Conservation (phyloP, 2,113 vertebrate genomes). For the Zosterops pallidus region DNA sequence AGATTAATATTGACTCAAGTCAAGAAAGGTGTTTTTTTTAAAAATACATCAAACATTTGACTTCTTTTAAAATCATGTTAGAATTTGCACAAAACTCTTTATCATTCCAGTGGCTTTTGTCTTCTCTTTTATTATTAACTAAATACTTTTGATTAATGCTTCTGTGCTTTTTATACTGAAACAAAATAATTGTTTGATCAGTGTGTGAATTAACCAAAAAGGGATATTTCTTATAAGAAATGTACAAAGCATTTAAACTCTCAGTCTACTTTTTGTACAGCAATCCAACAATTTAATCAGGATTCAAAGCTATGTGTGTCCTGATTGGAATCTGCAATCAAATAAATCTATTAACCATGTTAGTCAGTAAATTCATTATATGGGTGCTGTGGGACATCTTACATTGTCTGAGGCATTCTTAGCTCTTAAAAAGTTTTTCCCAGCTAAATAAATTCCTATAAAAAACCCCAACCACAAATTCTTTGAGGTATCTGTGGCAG, state of each 20-base stretch:
- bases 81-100: neutral
- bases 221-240: neutral
- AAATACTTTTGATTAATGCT: slow-evolving; percentile 19
- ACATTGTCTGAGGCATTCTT: neutral
- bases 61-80: neutral
- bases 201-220: slow-evolving; percentile 16
- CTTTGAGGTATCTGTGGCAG: neutral
- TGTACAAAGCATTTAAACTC: neutral
- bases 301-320: neutral
- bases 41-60: slow-evolving; percentile 46
- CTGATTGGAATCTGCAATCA: neutral
- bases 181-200: slow-evolving; percentile 46
- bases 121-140: slow-evolving; percentile 58
- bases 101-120: slow-evolving; percentile 23
- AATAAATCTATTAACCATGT: neutral
- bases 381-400: neutral
- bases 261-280: neutral
- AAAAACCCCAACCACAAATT: neutral
- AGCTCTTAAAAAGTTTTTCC: neutral
- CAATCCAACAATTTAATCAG: neutral
- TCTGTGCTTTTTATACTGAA: slow-evolving; percentile 24
- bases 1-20: slow-evolving; percentile 48
- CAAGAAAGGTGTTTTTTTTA: slow-evolving; percentile 9
- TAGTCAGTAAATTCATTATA: neutral
- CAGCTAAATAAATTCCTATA: neutral